These are phyloP conservation scores for Gandaritis pyraliata DNA, from an alignment of 2,888 invertebrate species.

Conservation along the genomic window DNA sequence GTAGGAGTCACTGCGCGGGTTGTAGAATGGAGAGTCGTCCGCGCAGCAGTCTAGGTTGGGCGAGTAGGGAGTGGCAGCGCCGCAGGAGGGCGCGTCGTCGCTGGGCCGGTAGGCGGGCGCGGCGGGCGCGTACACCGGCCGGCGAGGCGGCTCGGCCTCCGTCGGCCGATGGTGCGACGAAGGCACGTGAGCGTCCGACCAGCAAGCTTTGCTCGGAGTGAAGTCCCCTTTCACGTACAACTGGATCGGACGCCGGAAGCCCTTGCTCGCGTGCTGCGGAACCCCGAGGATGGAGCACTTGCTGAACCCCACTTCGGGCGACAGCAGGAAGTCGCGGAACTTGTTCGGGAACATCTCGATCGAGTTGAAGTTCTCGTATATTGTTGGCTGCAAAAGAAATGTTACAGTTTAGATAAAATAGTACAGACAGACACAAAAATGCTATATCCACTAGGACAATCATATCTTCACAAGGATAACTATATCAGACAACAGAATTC, in stretches of 20 bases:
- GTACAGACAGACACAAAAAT: not conserved
- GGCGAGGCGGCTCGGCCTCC: conserved; percentile 83
- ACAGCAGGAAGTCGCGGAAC: conserved; percentile 96
- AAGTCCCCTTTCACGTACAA: conserved; percentile 87
- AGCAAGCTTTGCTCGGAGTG: conserved; percentile 85
- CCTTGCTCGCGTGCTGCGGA: conserved; percentile 93
- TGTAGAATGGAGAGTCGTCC: conserved; percentile 81
- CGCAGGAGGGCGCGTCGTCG: conserved; percentile 81
- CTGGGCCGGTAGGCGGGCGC: conserved; percentile 77
- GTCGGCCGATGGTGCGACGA: conserved; percentile 83
- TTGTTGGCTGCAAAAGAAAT: conserved; percentile 88
- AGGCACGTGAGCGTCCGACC: conserved; percentile 87
- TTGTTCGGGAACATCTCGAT: conserved; percentile 96
- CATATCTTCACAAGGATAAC: too few species aligned
- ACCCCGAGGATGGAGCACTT: conserved; percentile 94
- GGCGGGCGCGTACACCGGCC: conserved; percentile 79
- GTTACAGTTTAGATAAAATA: not conserved
- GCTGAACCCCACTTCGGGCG: conserved; percentile 95
- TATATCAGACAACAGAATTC: too few species aligned
- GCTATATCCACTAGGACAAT: too few species aligned
- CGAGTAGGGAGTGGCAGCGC: conserved; percentile 80
- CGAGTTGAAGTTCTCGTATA: conserved; percentile 92
- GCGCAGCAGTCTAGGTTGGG: conserved; percentile 75
- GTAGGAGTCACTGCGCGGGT: conserved; percentile 80
- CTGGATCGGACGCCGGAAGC: conserved; percentile 94